A percentile compares a stretch with the other conserved stretches of the same genome.
phyloP scores from a whole-genome alignment of 2,888 invertebrate genomes.

The Marronus borbonicus region DNA sequence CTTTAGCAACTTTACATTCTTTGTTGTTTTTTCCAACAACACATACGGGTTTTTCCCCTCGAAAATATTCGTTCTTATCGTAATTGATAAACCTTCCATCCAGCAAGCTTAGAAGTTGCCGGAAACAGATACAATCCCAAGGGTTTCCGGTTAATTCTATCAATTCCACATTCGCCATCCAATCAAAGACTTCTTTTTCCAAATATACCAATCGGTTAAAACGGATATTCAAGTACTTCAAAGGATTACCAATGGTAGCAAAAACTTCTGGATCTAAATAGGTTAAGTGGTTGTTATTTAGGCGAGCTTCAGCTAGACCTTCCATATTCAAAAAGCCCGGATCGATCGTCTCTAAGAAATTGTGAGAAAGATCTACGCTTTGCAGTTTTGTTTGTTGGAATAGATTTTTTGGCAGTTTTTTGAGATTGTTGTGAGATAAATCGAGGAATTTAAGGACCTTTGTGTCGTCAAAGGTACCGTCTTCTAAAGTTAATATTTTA shows the following conservation, averaged over 20 bases:
- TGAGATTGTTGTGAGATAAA: conserved; percentile 55
- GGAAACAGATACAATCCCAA: conserved; percentile 58
- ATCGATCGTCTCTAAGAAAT: conserved; percentile 54
- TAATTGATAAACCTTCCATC: conserved; percentile 50
- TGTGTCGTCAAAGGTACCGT: conserved; percentile 53
- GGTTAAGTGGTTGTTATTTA: conserved; percentile 56
- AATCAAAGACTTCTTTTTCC: conserved; percentile 55
- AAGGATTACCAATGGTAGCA: conserved; percentile 50
- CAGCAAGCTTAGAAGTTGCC: conserved; percentile 53
- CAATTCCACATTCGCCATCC: conserved; percentile 54
- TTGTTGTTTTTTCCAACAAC: conserved; percentile 47
- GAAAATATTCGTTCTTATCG: conserved; percentile 53
- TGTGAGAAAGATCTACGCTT: conserved; percentile 57
- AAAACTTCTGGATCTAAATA: conserved; percentile 56
- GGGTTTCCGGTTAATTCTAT: conserved; percentile 59
- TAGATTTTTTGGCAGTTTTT: conserved; percentile 52
- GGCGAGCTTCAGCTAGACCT: conserved; percentile 53
- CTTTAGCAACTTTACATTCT: conserved; percentile 16
- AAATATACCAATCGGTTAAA: conserved; percentile 58
- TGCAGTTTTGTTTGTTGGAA: conserved; percentile 55
- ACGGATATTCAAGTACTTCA: conserved; percentile 56
- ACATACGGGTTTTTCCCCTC: conserved; percentile 57
- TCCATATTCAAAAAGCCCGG: conserved; percentile 55
- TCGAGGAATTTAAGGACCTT: conserved; percentile 55
- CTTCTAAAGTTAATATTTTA: conserved; percentile 50